Percentiles rank a stretch among this genome's conserved stretches.
phyloP scores from a whole-genome alignment of 2,888 invertebrate genomes.

The Diarsia mendica region DNA sequence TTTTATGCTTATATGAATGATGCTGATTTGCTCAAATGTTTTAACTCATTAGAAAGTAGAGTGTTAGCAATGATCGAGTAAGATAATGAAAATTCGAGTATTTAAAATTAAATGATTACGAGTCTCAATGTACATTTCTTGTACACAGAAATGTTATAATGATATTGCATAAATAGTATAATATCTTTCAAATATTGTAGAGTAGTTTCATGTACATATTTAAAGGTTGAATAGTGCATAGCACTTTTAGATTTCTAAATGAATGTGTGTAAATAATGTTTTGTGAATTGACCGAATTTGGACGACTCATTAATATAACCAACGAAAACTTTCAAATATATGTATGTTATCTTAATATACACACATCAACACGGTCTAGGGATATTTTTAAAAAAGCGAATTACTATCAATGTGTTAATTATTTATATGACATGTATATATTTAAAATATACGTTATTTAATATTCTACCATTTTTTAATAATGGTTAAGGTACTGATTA shows the following conservation, averaged over 20 bases:
- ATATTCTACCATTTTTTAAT: no score
- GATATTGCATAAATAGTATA: slow-evolving; percentile 45
- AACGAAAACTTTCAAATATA: slow-evolving; percentile 75
- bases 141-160: slow-evolving; percentile 49
- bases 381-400: no score
- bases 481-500: no score
- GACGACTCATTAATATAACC: slow-evolving; percentile 74
- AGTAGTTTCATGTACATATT: slow-evolving; percentile 70
- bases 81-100: slow-evolving; percentile 40
- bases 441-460: no score
- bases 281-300: slow-evolving; percentile 74
- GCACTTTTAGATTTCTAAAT: slow-evolving; percentile 75
- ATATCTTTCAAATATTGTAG: slow-evolving; percentile 58
- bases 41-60: slow-evolving; percentile 72
- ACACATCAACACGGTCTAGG: no score
- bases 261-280: slow-evolving; percentile 73
- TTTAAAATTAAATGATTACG: slow-evolving; percentile 46
- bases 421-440: no score
- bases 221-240: slow-evolving; percentile 79
- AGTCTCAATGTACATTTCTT: slow-evolving; percentile 59
- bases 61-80: slow-evolving; percentile 47
- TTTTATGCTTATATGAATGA: slow-evolving; percentile 74
- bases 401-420: no score
- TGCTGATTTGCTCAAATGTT: slow-evolving; percentile 86
- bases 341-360: slow-evolving; percentile 63